Evolutionary conservation across 2,113 vertebrate species (phyloP).

Genomic region (Mola mola): DNA sequence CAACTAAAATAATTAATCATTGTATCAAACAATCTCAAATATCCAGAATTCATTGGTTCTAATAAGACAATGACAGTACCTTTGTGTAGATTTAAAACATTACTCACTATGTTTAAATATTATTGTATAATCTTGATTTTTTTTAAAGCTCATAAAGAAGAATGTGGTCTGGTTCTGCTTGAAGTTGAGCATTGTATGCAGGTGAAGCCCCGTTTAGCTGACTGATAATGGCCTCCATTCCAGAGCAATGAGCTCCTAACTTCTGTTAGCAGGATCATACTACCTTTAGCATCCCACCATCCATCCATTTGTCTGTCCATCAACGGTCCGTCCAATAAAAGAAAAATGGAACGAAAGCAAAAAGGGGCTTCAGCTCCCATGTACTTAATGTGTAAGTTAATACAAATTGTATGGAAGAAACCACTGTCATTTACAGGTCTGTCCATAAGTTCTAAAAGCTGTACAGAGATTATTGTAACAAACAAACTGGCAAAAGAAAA

Average conservation of each 20-base stretch:
- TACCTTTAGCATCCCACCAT: conserved; percentile 35
- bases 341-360: conserved; percentile 35
- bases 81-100: conserved; percentile 76
- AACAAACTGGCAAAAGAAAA: conserved; percentile 66
- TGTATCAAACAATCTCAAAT: conserved; percentile 77
- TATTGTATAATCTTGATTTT: conserved; percentile 64
- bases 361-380: conserved; percentile 20
- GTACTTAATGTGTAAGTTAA: conserved; percentile 36
- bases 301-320: conserved; percentile 8
- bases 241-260: conserved; percentile 25
- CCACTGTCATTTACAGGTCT: conserved; percentile 60
- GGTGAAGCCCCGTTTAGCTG: conserved; percentile 35
- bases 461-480: conserved; percentile 80
- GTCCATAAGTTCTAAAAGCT: conserved; percentile 77
- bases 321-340: conserved; percentile 15
- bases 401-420: conserved; percentile 40
- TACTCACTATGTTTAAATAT: conserved; percentile 79
- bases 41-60: conserved; percentile 77
- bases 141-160: conserved; percentile 78
- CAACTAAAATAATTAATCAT: conserved; percentile 70
- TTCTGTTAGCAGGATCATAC: conserved; percentile 51
- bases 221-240: conserved; percentile 32
- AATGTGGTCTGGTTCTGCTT: conserved; percentile 57
- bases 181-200: conserved; percentile 35
- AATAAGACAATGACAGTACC: conserved; percentile 75